A percentile compares a stretch with the other conserved stretches of the same genome.
Conservation (phyloP, 2,797 vertebrate species). For the Hozukius guyotensis region DNA sequence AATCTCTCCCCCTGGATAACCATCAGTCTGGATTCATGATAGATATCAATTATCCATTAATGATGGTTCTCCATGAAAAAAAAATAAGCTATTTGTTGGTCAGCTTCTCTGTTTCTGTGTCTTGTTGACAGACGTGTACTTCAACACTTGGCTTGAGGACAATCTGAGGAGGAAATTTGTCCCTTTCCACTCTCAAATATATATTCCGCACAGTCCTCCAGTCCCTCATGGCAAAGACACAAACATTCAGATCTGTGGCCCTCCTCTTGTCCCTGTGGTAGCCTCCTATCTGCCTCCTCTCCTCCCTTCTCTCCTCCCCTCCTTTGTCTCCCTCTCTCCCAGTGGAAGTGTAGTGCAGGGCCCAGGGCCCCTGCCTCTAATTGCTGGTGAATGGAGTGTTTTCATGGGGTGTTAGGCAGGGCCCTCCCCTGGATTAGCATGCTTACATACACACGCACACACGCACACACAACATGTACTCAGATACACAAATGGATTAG, state of each 20-base stretch:
- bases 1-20: constrained; percentile 35
- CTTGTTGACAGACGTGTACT: neutral
- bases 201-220: constrained; percentile 4
- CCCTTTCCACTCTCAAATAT: neutral
- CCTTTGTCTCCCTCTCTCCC: constrained; percentile 80
- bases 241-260: constrained; percentile 35
- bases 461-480: constrained; percentile 75
- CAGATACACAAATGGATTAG: constrained; percentile 88
- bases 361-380: constrained; percentile 85
- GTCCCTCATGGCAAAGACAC: constrained; percentile 37
- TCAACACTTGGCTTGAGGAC: neutral
- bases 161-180: constrained; percentile 12
- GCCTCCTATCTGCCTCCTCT: constrained; percentile 56
- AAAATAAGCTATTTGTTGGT: constrained; percentile 1
- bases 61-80: constrained; percentile 11
- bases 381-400: constrained; percentile 95
- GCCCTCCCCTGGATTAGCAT: constrained; percentile 90
- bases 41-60: constrained; percentile 54
- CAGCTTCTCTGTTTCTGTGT: neutral
- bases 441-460: constrained; percentile 74
- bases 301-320: constrained; percentile 59
- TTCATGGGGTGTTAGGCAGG: constrained; percentile 90
- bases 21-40: constrained; percentile 47
- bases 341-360: constrained; percentile 80
- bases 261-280: constrained; percentile 65